Conservation (phyloP, 30 jellyfish, hydroid and myxozoan species). For the Turritopsis dohrnii region DNA sequence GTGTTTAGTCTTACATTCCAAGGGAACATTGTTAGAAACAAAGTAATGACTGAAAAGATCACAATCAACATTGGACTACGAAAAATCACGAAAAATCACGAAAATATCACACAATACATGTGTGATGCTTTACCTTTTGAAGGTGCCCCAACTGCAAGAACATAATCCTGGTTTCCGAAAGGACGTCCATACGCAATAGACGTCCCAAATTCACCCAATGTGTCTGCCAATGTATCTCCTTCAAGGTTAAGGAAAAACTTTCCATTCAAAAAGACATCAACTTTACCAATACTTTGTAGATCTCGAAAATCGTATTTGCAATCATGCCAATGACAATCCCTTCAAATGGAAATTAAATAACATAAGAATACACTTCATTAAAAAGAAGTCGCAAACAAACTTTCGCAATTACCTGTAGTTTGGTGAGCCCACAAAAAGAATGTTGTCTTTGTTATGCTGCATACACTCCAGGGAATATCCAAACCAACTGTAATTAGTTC, state of each 20-base stretch:
- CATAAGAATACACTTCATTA: not conserved
- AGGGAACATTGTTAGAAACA: no score
- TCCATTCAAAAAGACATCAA: conserved; percentile 23
- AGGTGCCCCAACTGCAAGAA: conserved; percentile 75
- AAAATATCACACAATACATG: no score
- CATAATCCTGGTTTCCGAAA: conserved; percentile 33
- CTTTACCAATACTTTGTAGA: conserved; percentile 50
- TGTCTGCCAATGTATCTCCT: conserved; percentile 31
- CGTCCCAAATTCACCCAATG: conserved; percentile 59
- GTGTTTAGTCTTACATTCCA: no score
- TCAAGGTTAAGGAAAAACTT: conserved; percentile 21
- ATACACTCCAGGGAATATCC: conserved; percentile 45
- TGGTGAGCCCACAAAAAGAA: conserved; percentile 66
- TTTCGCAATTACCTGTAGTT: conserved; percentile 40
- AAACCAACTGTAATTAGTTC: conserved; percentile 69
- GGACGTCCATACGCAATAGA: conserved; percentile 54
- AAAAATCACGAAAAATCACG: no score
- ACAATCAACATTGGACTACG: no score
- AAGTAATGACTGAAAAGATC: no score
- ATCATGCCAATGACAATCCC: conserved; percentile 41
- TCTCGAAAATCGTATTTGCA: conserved; percentile 56
- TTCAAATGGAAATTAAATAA: conserved; percentile 4
- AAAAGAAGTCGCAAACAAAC: not conserved
- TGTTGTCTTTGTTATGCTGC: not conserved
- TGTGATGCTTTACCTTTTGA: conserved; percentile 39